A percentile compares a stretch with the other conserved stretches of the same genome.
Conservation (phyloP, 2,888 invertebrate species). For the Andrena hattorfiana region DNA sequence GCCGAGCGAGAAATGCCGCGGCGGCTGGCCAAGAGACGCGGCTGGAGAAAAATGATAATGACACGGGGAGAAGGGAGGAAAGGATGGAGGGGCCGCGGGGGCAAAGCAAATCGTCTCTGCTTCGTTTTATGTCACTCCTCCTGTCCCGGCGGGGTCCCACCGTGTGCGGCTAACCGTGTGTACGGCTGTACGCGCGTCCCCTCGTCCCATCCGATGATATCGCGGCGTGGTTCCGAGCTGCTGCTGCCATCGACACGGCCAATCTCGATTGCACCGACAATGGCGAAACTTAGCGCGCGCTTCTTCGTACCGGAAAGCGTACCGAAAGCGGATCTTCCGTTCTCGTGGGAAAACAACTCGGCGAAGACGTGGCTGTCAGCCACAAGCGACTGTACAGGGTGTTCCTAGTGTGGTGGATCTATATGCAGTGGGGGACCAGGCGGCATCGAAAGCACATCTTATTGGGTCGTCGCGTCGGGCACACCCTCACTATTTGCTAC, state of each 20-base stretch:
- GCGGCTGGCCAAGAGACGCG: slow-evolving; percentile 31
- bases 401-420: too few relatives aligned
- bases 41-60: slow-evolving; percentile 55
- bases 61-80: slow-evolving; percentile 46
- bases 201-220: slow-evolving; percentile 37
- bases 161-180: neutral
- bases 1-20: slow-evolving; percentile 61
- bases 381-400: neutral
- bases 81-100: slow-evolving; percentile 7
- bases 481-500: too few relatives aligned
- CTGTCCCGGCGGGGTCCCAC: slow-evolving; percentile 16
- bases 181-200: slow-evolving; percentile 1
- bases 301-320: slow-evolving; percentile 56
- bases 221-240: slow-evolving; percentile 3
- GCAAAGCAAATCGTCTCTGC: slow-evolving; percentile 61
- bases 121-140: slow-evolving; percentile 67
- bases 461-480: too few relatives aligned
- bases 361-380: slow-evolving; percentile 11
- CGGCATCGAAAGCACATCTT: too few relatives aligned
- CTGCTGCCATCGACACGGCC: slow-evolving; percentile 33
- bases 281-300: slow-evolving; percentile 37
- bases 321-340: slow-evolving; percentile 53
- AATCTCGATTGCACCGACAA: slow-evolving; percentile 55
- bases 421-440: too few relatives aligned
- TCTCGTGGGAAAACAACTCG: slow-evolving; percentile 48